These are phyloP conservation scores for Xerus rutilus DNA, from an alignment of 2,797 vertebrate species.

Conservation along the genomic window DNA sequence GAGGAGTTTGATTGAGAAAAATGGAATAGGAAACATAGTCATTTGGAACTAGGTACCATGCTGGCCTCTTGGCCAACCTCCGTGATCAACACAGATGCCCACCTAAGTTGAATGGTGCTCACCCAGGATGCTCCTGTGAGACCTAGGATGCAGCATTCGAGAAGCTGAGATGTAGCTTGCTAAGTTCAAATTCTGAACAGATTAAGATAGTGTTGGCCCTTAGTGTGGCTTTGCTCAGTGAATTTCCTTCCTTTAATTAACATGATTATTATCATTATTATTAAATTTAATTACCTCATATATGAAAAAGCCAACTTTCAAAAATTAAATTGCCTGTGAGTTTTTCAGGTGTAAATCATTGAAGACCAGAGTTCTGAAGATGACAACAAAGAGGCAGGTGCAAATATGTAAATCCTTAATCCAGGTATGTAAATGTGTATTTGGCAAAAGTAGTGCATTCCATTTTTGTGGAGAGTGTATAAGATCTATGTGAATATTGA, in stretches of 20 bases:
- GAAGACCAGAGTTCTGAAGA: constrained; percentile 50
- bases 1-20: background rate
- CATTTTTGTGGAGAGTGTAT: background rate
- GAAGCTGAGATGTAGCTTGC: background rate
- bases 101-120: background rate
- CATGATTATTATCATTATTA: constrained; percentile 58
- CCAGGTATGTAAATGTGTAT: background rate
- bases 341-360: constrained; percentile 29
- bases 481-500: background rate
- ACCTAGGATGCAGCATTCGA: background rate
- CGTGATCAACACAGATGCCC: background rate
- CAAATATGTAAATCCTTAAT: constrained; percentile 5
- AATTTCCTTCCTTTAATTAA: constrained; percentile 70
- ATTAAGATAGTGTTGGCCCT: constrained; percentile 54
- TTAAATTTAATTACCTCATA: constrained; percentile 82
- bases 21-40: background rate
- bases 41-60: background rate
- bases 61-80: background rate
- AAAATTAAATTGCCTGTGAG: constrained; percentile 77
- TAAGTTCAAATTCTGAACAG: background rate
- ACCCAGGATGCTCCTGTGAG: background rate
- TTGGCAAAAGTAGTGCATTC: background rate
- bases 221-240: constrained; percentile 43
- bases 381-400: background rate
- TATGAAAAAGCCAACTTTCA: constrained; percentile 77